These are phyloP conservation scores for Piscicola geometra DNA, from an alignment of 2,888 invertebrate genomes.

Conservation along the genomic window DNA sequence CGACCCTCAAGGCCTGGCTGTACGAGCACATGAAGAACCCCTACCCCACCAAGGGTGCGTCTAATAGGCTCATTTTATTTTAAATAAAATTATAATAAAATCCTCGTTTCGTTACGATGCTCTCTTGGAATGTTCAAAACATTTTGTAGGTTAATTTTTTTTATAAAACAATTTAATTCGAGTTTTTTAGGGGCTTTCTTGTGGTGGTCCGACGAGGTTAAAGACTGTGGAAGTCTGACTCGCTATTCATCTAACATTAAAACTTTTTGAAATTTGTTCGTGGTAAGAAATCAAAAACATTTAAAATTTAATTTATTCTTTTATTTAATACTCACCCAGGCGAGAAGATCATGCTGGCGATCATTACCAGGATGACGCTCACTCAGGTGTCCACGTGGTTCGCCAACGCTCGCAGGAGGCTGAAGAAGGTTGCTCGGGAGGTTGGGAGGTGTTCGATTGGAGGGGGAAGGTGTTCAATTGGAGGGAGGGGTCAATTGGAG, in stretches of 20 bases:
- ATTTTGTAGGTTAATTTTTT: too few relatives aligned
- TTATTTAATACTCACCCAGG: conserved; percentile 2
- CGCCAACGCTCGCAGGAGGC: conserved; percentile 33
- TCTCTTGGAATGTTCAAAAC: too few relatives aligned
- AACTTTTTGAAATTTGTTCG: too few relatives aligned
- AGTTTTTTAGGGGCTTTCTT: too few relatives aligned
- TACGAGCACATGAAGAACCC: conserved; percentile 33
- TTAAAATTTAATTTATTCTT: too few relatives aligned
- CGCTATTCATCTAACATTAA: too few relatives aligned
- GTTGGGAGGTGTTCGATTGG: neutral
- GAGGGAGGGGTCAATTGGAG: too few relatives aligned
- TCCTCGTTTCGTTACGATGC: neutral
- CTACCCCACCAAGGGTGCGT: conserved; percentile 29
- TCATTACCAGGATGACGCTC: conserved; percentile 31
- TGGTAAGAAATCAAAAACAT: too few relatives aligned
- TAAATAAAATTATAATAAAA: neutral
- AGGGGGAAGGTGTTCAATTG: neutral
- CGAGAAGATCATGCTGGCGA: conserved; percentile 33
- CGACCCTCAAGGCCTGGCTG: conserved; percentile 30
- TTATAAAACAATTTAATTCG: too few relatives aligned
- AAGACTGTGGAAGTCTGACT: too few relatives aligned
- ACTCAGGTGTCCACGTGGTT: conserved; percentile 33
- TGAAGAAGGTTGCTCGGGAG: conserved; percentile 12
- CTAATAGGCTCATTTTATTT: neutral
- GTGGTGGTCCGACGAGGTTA: too few relatives aligned